Evolutionary conservation across 2,113 vertebrate species (phyloP).

Genomic region (Pachypanchax playfairii): DNA sequence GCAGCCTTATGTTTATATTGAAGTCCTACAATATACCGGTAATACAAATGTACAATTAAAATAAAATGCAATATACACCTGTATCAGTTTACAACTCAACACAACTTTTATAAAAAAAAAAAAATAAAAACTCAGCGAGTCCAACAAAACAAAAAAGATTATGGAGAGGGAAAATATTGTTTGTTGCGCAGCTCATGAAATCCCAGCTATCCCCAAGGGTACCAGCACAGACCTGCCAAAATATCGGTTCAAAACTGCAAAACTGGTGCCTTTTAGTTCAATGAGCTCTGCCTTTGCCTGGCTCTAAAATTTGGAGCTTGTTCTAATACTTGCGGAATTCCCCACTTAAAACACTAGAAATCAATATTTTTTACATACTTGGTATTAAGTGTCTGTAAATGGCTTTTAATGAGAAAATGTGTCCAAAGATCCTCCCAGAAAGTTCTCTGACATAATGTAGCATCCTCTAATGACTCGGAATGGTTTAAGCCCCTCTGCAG

Average conservation of each 20-base stretch:
- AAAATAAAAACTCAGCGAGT: too few relatives aligned
- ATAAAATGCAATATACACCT: too few relatives aligned
- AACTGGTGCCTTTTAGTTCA: not conserved
- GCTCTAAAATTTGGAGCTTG: not conserved
- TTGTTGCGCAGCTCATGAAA: too few relatives aligned
- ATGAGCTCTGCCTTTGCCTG: not conserved
- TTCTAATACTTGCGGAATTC: too few relatives aligned
- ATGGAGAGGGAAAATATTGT: too few relatives aligned
- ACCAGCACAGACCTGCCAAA: not conserved
- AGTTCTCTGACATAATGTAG: conserved; percentile 5
- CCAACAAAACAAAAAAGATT: too few relatives aligned
- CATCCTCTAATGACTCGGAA: conserved; percentile 2
- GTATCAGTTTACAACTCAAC: too few relatives aligned
- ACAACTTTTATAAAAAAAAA: too few relatives aligned
- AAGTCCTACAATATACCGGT: too few relatives aligned
- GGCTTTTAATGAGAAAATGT: not conserved
- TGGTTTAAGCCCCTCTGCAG: conserved; percentile 3
- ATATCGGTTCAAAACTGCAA: not conserved
- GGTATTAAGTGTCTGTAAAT: not conserved
- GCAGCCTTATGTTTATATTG: too few relatives aligned
- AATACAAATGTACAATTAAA: too few relatives aligned
- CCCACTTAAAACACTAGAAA: not conserved
- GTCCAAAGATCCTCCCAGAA: not conserved
- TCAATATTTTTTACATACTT: not conserved
- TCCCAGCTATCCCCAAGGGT: not conserved